These are phyloP conservation scores for Acrocyrtus sp. DNA, from an alignment of 2,888 invertebrate genomes.

Conservation along the genomic window DNA sequence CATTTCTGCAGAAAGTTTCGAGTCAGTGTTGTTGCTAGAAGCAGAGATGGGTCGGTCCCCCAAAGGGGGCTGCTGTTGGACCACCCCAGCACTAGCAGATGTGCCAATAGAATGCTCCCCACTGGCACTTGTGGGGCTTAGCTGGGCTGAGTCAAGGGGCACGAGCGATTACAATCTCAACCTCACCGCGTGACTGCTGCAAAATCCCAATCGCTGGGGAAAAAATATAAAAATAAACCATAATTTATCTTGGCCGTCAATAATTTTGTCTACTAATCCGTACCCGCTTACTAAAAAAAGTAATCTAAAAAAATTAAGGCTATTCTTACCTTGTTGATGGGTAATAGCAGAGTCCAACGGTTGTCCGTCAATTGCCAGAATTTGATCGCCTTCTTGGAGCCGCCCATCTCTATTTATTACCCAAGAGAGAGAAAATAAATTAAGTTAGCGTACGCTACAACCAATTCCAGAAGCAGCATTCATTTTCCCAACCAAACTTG, in stretches of 20 bases:
- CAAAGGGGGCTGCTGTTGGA: conserved; percentile 56
- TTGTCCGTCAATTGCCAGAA: conserved; percentile 84
- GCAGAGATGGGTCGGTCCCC: conserved; percentile 71
- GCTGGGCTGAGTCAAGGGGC: conserved; percentile 68
- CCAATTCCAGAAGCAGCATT: too few species aligned
- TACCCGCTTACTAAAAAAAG: too few species aligned
- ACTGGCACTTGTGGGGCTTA: conserved; percentile 35
- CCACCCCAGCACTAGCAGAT: conserved; percentile 60
- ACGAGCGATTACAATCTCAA: conserved; percentile 71
- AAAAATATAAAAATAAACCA: too few species aligned
- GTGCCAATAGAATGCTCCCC: conserved; percentile 29
- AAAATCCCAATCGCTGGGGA: conserved; percentile 79
- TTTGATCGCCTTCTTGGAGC: conserved; percentile 82
- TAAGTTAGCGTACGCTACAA: background rate
- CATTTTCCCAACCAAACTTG: conserved; percentile 1
- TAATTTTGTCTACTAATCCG: too few species aligned
- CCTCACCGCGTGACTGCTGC: conserved; percentile 69
- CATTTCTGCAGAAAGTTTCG: conserved; percentile 75
- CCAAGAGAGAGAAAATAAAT: background rate
- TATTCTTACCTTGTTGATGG: conserved; percentile 87
- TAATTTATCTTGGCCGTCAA: too few species aligned
- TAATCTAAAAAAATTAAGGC: too few species aligned
- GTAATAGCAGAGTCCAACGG: conserved; percentile 81
- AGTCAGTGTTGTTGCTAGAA: conserved; percentile 73
- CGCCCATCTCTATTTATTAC: conserved; percentile 72